These are phyloP conservation scores for Hippocampus comes DNA, from an alignment of 2,113 vertebrate genomes.

Conservation along the genomic window DNA sequence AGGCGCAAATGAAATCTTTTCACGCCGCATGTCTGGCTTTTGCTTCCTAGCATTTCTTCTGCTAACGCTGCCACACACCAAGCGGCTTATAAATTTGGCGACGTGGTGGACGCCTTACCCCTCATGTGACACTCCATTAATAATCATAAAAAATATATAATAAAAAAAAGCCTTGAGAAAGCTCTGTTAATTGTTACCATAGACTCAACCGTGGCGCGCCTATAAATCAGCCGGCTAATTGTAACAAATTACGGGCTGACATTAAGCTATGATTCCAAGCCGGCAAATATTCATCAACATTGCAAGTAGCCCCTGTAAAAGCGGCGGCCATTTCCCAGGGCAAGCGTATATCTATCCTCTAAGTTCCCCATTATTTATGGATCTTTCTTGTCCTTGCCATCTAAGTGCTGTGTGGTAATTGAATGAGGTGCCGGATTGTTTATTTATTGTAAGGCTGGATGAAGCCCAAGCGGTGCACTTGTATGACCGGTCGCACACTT, in stretches of 20 bases:
- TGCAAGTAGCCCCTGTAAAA: constrained; percentile 72
- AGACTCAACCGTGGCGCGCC: constrained; percentile 65
- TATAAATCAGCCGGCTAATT: constrained; percentile 78
- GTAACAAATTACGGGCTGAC: constrained; percentile 78
- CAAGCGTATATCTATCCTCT: constrained; percentile 63
- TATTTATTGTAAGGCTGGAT: constrained; percentile 59
- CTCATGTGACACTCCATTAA: constrained; percentile 71
- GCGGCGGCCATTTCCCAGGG: constrained; percentile 63
- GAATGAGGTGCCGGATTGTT: constrained; percentile 64
- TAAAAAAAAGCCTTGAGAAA: constrained; percentile 65
- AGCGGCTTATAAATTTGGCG: constrained; percentile 46
- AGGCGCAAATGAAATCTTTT: background rate
- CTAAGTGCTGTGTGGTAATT: constrained; percentile 63
- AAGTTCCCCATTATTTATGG: constrained; percentile 70
- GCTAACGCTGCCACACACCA: background rate
- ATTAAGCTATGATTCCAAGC: constrained; percentile 79
- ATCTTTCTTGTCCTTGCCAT: constrained; percentile 64
- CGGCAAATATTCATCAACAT: constrained; percentile 78
- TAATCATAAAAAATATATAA: constrained; percentile 53
- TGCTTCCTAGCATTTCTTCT: background rate
- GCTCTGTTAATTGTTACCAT: constrained; percentile 75
- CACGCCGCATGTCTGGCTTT: constrained; percentile 1
- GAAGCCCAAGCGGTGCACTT: constrained; percentile 36
- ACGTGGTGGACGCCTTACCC: constrained; percentile 61
- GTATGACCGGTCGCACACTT: constrained; percentile 44